Evolutionary conservation across 2,888 invertebrate genomes (phyloP).

Genomic region (Andrena marginata): DNA sequence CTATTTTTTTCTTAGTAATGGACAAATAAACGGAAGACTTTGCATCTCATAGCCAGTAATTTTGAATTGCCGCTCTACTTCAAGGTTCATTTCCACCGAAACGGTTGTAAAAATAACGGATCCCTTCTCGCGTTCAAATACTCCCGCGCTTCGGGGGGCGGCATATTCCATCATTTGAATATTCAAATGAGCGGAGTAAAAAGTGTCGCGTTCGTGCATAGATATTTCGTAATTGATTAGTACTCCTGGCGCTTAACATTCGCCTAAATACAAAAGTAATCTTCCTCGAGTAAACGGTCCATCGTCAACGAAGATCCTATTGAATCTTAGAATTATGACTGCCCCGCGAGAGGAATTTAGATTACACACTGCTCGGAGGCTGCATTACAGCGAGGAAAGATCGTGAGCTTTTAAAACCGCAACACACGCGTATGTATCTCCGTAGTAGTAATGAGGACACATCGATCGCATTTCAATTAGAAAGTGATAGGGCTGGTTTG

Average conservation of each 20-base stretch:
- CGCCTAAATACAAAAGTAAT: neutral
- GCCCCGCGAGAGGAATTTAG: neutral
- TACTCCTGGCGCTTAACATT: neutral
- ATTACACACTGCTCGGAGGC: neutral
- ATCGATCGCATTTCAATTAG: constrained; percentile 53
- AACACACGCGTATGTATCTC: constrained; percentile 6
- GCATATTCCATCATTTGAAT: constrained; percentile 2
- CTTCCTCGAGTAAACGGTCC: neutral
- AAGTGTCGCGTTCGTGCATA: neutral
- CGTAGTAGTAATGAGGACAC: constrained; percentile 24
- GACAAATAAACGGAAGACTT: neutral
- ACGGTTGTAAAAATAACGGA: too few relatives aligned
- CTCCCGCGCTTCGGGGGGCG: neutral
- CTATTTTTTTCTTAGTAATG: neutral
- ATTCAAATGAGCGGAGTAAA: constrained; percentile 8
- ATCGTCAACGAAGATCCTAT: too few relatives aligned
- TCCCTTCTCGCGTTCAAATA: neutral
- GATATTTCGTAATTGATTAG: neutral
- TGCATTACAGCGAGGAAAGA: neutral
- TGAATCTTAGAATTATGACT: neutral
- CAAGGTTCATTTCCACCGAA: neutral
- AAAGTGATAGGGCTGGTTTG: constrained; percentile 44
- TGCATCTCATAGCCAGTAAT: neutral
- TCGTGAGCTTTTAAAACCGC: constrained; percentile 30
- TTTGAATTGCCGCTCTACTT: neutral